phyloP scores from a whole-genome alignment of 2,113 vertebrate genomes.

The Crotalus horridus region DNA sequence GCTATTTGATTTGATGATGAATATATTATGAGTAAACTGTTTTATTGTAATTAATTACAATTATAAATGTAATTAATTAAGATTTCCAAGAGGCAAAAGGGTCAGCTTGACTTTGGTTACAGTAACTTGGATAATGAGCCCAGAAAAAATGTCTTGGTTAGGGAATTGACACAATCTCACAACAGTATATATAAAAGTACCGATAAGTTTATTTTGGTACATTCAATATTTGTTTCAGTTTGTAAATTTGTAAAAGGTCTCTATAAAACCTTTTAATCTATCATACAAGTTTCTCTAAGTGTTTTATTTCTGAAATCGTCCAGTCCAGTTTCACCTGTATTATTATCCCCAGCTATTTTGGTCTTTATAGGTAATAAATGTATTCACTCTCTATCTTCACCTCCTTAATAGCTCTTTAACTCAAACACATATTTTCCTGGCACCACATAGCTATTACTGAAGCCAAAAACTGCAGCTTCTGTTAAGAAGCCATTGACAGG shows the following conservation, averaged over 20 bases:
- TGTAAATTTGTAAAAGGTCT: not conserved
- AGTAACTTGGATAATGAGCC: not conserved
- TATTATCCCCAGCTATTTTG: not conserved
- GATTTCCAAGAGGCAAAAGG: not conserved
- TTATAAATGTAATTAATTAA: not conserved
- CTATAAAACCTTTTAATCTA: not conserved
- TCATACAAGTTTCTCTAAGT: not conserved
- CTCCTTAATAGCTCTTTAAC: not conserved
- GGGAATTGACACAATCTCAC: not conserved
- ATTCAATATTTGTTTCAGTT: not conserved
- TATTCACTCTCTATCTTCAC: not conserved
- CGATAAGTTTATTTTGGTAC: not conserved
- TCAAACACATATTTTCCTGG: not conserved
- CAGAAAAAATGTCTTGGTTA: not conserved
- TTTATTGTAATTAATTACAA: not conserved
- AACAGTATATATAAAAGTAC: not conserved
- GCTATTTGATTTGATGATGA: not conserved
- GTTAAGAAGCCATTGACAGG: not conserved
- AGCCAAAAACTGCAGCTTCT: not conserved
- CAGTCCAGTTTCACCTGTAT: not conserved
- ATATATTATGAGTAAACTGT: not conserved
- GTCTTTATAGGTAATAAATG: not conserved
- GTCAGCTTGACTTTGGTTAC: not conserved
- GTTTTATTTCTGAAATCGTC: not conserved
- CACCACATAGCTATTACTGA: not conserved